Percentiles rank a stretch among this genome's conserved stretches.
phyloP scores from a whole-genome alignment of 2,113 vertebrate species.

The Laticauda colubrina region DNA sequence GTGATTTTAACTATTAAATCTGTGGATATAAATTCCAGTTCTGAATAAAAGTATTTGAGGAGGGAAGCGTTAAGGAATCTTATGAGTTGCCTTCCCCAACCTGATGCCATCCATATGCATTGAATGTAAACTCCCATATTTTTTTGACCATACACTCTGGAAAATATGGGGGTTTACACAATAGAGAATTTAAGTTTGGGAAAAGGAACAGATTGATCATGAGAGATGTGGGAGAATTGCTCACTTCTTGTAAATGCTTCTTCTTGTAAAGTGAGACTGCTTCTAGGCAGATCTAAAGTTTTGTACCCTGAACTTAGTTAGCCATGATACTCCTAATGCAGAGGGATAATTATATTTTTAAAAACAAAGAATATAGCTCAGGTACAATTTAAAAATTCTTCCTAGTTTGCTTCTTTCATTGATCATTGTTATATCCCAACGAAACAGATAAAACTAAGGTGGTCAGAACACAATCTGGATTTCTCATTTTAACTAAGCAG shows the following conservation, averaged over 20 bases:
- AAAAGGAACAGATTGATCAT: neutral
- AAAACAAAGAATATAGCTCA: neutral
- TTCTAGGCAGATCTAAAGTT: neutral
- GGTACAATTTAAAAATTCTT: neutral
- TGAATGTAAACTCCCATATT: neutral
- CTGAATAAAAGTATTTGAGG: neutral
- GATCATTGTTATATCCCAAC: neutral
- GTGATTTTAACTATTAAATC: neutral
- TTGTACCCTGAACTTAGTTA: neutral
- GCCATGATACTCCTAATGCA: neutral
- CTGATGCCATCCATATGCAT: neutral
- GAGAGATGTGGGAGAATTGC: neutral
- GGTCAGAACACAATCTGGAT: neutral
- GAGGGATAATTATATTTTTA: neutral
- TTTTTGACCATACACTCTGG: neutral
- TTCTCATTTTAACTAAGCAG: neutral
- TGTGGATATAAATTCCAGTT: neutral
- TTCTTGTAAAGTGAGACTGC: neutral
- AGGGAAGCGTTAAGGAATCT: neutral
- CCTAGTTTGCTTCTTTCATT: neutral
- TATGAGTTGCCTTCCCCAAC: neutral
- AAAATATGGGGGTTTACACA: neutral
- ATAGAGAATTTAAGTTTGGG: neutral
- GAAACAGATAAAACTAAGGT: neutral
- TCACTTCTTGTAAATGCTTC: neutral